Evolutionary conservation across 1,140 invertebrate genomes (phyloP).

Genomic region (Sycophaga agraensis): DNA sequence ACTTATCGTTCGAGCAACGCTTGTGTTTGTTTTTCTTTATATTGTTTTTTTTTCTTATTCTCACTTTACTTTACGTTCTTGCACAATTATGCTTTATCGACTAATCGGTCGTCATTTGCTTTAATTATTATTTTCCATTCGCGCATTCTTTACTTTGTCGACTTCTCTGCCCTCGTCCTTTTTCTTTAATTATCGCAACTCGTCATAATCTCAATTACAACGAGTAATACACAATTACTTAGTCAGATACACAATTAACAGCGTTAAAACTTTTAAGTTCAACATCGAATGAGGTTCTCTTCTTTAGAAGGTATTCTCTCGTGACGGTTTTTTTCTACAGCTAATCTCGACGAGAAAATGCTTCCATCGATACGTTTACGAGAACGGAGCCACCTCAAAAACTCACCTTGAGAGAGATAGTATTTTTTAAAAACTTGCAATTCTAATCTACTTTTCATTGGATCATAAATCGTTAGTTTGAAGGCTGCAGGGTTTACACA

Average conservation of each 20-base stretch:
- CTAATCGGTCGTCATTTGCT: slow-evolving; percentile 16
- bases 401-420: not conserved
- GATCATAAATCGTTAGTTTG: slow-evolving; percentile 2
- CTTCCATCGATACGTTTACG: slow-evolving; percentile 23
- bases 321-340: slow-evolving; percentile 44
- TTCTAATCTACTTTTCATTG: not conserved
- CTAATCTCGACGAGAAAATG: slow-evolving; percentile 28
- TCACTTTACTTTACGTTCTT: slow-evolving; percentile 17
- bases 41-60: slow-evolving; percentile 21
- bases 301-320: slow-evolving; percentile 48
- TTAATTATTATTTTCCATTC: slow-evolving; percentile 16
- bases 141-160: slow-evolving; percentile 11
- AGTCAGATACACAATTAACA: slow-evolving; percentile 53
- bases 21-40: slow-evolving; percentile 26
- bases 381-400: slow-evolving; percentile 28
- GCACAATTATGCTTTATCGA: slow-evolving; percentile 29
- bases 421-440: slow-evolving; percentile 1
- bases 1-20: slow-evolving; percentile 27
- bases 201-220: slow-evolving; percentile 9
- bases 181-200: slow-evolving; percentile 6
- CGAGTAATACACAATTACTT: slow-evolving; percentile 30
- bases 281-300: slow-evolving; percentile 57
- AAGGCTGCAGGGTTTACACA: not conserved
- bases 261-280: slow-evolving; percentile 58
- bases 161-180: slow-evolving; percentile 27